phyloP scores from a whole-genome alignment of 2,797 vertebrate species.

The Philypnodon macrostomus region DNA sequence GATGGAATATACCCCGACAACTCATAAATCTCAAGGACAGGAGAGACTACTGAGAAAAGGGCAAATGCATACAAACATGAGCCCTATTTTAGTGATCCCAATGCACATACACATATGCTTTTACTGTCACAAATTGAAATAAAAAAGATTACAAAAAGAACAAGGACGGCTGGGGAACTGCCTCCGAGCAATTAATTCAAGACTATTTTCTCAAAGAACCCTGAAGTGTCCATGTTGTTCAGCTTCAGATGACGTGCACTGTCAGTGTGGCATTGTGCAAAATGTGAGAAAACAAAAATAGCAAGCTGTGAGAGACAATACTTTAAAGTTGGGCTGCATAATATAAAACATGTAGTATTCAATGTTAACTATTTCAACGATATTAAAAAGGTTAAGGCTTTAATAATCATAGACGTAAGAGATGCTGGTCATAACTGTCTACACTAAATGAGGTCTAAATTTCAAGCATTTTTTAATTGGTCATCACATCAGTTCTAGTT shows the following conservation, averaged over 20 bases:
- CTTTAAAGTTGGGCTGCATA: too few species aligned
- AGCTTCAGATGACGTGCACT: slow-evolving; percentile 18
- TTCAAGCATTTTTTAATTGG: too few species aligned
- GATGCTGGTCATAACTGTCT: too few species aligned
- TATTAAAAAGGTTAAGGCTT: too few species aligned
- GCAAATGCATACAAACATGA: slow-evolving; percentile 28
- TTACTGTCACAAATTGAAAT: slow-evolving; percentile 12
- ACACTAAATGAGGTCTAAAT: too few species aligned
- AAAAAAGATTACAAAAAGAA: background rate
- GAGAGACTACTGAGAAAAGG: slow-evolving; percentile 60
- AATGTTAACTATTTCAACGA: too few species aligned
- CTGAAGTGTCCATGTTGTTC: slow-evolving; percentile 31
- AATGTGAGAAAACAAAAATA: slow-evolving; percentile 43
- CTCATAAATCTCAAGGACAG: slow-evolving; percentile 63
- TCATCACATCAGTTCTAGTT: too few species aligned
- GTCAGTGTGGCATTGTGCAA: slow-evolving; percentile 16
- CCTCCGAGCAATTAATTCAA: slow-evolving; percentile 26
- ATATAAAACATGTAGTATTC: too few species aligned
- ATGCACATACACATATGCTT: slow-evolving; percentile 1
- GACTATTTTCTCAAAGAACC: slow-evolving; percentile 22
- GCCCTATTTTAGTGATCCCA: slow-evolving; percentile 10
- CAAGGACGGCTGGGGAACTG: background rate
- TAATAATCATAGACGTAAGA: too few species aligned
- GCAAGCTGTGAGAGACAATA: slow-evolving; percentile 19
- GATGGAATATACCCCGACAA: slow-evolving; percentile 44